These are phyloP conservation scores for Theonella swinhoei DNA, from an alignment of 37 sponge, comb jelly and placozoan species.

Conservation along the genomic window DNA sequence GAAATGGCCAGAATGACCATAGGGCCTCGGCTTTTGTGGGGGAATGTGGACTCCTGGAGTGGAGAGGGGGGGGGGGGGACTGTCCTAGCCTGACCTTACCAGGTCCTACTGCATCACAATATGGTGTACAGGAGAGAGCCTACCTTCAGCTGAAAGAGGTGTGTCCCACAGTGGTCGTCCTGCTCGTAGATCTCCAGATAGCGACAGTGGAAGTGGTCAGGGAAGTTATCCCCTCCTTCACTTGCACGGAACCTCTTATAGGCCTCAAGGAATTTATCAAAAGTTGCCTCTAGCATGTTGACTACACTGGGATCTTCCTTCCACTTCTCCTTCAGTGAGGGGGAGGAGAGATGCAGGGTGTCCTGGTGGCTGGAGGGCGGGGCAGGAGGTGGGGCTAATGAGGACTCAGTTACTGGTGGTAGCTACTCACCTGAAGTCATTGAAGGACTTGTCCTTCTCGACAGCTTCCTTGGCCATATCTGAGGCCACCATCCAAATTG, in stretches of 20 bases:
- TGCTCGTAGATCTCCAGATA: constrained; percentile 57
- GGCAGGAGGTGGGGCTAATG: too few species aligned
- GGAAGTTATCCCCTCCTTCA: neutral
- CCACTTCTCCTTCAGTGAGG: constrained; percentile 17
- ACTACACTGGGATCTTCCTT: constrained; percentile 12
- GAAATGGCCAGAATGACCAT: constrained; percentile 5
- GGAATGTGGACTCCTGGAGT: neutral
- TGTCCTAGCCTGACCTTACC: too few species aligned
- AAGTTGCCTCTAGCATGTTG: constrained; percentile 7
- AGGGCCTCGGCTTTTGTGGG: neutral
- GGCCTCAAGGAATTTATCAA: constrained; percentile 17
- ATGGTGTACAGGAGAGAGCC: neutral
- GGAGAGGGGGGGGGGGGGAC: too few species aligned
- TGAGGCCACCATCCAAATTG: constrained; percentile 59
- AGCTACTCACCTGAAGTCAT: constrained; percentile 48
- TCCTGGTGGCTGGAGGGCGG: neutral
- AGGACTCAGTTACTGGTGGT: too few species aligned
- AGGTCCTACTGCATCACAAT: neutral
- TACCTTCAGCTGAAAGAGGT: constrained; percentile 36
- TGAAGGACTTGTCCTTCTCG: constrained; percentile 8
- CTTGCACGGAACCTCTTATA: neutral
- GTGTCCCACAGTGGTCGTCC: constrained; percentile 44
- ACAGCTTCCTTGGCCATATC: constrained; percentile 53
- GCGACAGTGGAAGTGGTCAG: constrained; percentile 20
- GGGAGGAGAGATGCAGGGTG: constrained; percentile 6